Evolutionary conservation across 2,113 vertebrate genomes (phyloP).

Genomic region (Ceratotherium simum): DNA sequence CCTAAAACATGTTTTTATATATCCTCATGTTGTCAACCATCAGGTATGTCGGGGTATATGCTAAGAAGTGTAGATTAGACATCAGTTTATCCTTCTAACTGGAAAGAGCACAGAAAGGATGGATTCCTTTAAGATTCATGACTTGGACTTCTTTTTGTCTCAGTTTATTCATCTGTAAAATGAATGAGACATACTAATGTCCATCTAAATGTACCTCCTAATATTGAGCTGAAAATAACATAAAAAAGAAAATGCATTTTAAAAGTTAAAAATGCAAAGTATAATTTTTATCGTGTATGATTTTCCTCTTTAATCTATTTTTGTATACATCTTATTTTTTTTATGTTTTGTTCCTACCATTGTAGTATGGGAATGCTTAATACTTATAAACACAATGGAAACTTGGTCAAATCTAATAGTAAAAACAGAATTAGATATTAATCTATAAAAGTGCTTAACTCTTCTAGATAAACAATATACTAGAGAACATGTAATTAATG

Average conservation of each 20-base stretch:
- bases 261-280: slow-evolving; percentile 10
- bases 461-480: neutral
- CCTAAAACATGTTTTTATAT: slow-evolving; percentile 60
- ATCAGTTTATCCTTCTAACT: neutral
- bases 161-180: slow-evolving; percentile 23
- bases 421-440: neutral
- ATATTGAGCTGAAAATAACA: neutral
- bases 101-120: neutral
- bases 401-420: neutral
- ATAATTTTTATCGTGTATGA: neutral
- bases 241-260: neutral
- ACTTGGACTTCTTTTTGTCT: neutral
- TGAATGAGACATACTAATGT: neutral
- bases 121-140: neutral
- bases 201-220: neutral
- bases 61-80: neutral
- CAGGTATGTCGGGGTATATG: neutral
- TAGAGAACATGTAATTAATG: slow-evolving; percentile 1
- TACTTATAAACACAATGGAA: slow-evolving; percentile 2
- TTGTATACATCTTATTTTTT: neutral
- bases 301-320: neutral
- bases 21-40: slow-evolving; percentile 37
- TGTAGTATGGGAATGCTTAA: neutral
- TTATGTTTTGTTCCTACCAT: neutral
- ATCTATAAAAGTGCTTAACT: neutral